Conservation (phyloP, 2,888 invertebrate genomes). For the Epistrophella euchroma region DNA sequence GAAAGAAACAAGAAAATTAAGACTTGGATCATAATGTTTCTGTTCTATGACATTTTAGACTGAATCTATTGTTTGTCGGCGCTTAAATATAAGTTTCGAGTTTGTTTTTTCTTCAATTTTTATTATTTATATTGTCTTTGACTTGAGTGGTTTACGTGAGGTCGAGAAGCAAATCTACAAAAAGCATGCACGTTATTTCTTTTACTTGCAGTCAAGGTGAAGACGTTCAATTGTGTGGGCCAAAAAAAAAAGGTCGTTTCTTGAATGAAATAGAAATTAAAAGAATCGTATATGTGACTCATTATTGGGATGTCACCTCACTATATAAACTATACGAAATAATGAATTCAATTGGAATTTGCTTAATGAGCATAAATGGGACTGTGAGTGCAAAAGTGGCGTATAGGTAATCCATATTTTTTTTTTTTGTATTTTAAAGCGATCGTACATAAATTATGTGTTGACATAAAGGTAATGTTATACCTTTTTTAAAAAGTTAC, state of each 20-base stretch:
- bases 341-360: not conserved
- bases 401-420: too few species aligned
- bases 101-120: not conserved
- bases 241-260: conserved; percentile 13
- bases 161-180: conserved; percentile 34
- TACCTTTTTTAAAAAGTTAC: too few species aligned
- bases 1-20: conserved; percentile 45
- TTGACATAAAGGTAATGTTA: too few species aligned
- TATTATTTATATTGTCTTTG: not conserved
- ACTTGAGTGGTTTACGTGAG: conserved; percentile 55
- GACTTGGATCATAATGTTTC: conserved; percentile 50
- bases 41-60: conserved; percentile 61
- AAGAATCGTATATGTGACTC: not conserved
- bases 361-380: not conserved
- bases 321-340: not conserved
- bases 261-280: not conserved
- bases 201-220: conserved; percentile 48
- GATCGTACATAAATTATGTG: too few species aligned
- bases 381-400: too few species aligned
- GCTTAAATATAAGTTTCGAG: conserved; percentile 59
- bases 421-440: too few species aligned
- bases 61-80: conserved; percentile 32
- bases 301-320: not conserved
- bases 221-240: conserved; percentile 48
- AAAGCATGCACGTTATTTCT: conserved; percentile 37